A percentile compares a stretch with the other conserved stretches of the same genome.
Evolutionary conservation across 2,888 invertebrate genomes (phyloP).

Genomic region (Falcaria lacertinaria): DNA sequence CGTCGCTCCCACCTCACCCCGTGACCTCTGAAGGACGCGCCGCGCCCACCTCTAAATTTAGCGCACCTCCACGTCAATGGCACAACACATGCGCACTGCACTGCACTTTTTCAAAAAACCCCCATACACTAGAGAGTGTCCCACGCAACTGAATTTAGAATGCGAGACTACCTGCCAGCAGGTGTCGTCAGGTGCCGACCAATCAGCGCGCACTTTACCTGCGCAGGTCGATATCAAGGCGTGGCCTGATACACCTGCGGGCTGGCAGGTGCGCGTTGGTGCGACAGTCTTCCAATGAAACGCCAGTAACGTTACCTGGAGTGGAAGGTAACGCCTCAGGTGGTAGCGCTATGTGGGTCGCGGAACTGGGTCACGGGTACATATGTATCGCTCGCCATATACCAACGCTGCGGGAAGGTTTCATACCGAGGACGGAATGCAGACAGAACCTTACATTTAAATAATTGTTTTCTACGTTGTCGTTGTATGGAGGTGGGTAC

Average conservation of each 20-base stretch:
- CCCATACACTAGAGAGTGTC: constrained; percentile 22
- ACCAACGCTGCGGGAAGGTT: too few relatives aligned
- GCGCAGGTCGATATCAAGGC: constrained; percentile 77
- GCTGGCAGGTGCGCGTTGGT: constrained; percentile 43
- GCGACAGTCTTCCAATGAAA: constrained; percentile 36
- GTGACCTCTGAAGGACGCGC: constrained; percentile 55
- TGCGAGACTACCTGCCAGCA: constrained; percentile 8
- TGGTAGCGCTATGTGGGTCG: constrained; percentile 32
- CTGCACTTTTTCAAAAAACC: constrained; percentile 27
- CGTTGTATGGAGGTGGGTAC: too few relatives aligned
- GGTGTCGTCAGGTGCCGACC: constrained; percentile 33
- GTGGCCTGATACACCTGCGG: constrained; percentile 47
- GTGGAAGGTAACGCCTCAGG: constrained; percentile 40
- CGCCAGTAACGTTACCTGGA: constrained; percentile 43
- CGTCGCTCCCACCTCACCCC: constrained; percentile 9
- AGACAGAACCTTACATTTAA: too few relatives aligned
- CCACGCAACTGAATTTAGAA: constrained; percentile 28
- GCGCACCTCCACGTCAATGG: constrained; percentile 78
- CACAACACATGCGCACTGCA: constrained; percentile 72
- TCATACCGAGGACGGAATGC: too few relatives aligned
- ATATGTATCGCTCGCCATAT: constrained; percentile 4
- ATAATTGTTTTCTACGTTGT: too few relatives aligned
- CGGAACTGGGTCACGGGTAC: constrained; percentile 32
- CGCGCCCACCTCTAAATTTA: constrained; percentile 72
- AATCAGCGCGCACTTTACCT: constrained; percentile 75